Percentiles rank a stretch among this genome's conserved stretches.
Evolutionary conservation across 2,113 vertebrate genomes (phyloP).

Genomic region (Phylloscopus trochiloides): DNA sequence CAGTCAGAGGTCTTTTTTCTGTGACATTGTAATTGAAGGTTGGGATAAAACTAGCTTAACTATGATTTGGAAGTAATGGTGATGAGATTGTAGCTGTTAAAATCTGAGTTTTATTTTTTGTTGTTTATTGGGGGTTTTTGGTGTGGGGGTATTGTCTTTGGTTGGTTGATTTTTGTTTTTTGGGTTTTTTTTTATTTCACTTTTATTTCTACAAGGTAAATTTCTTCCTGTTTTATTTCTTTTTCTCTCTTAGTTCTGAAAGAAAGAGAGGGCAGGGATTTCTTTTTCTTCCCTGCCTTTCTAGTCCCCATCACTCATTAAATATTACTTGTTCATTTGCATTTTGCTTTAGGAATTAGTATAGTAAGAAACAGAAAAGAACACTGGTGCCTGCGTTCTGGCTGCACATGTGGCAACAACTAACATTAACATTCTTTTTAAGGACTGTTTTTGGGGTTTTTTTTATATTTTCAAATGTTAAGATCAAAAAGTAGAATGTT

Average conservation of each 20-base stretch:
- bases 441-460: fast-evolving
- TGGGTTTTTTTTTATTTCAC: too few species aligned
- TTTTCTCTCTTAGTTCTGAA: background rate
- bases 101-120: background rate
- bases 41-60: background rate
- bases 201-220: background rate
- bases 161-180: background rate
- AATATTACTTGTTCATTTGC: background rate
- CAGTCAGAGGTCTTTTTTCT: background rate
- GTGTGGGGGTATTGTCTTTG: too few species aligned
- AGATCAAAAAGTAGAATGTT: background rate
- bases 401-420: background rate
- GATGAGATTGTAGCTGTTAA: background rate
- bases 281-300: background rate
- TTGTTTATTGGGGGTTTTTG: background rate
- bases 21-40: background rate
- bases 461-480: background rate
- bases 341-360: background rate
- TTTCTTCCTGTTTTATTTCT: background rate
- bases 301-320: background rate
- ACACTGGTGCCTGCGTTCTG: background rate
- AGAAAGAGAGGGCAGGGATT: background rate
- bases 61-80: background rate
- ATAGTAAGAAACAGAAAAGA: background rate
- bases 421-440: background rate